Percentiles rank a stretch among this genome's conserved stretches.
phyloP scores from a whole-genome alignment of 2,888 invertebrate genomes.

The Sinhomidia bicolor region DNA sequence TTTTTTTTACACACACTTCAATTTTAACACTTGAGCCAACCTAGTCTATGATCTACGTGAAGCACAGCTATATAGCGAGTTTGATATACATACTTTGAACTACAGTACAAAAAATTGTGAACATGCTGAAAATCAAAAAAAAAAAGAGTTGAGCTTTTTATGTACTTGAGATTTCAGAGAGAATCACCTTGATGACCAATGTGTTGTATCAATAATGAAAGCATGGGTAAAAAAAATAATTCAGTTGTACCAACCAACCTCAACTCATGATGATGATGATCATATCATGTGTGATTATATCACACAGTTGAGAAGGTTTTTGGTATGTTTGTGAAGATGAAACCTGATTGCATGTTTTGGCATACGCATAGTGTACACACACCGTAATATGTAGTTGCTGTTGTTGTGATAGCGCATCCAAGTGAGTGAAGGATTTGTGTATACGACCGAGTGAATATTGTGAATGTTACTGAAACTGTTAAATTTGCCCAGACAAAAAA shows the following conservation, averaged over 20 bases:
- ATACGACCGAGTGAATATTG: slow-evolving; percentile 6
- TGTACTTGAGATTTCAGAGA: neutral
- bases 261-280: neutral
- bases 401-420: neutral
- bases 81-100: neutral
- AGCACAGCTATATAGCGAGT: no score
- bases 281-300: neutral
- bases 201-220: neutral
- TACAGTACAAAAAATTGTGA: neutral
- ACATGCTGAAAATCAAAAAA: neutral
- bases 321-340: neutral
- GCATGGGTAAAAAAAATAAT: no score
- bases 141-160: neutral
- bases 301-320: no score
- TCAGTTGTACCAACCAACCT: neutral
- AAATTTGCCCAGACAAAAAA: slow-evolving; percentile 14
- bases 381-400: neutral
- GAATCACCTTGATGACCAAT: neutral
- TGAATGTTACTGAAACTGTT: slow-evolving; percentile 33
- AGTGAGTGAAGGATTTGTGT: slow-evolving; percentile 45
- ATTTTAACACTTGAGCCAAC: neutral
- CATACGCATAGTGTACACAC: no score
- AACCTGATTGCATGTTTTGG: neutral
- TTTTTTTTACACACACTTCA: neutral
- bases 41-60: no score